Conservation (phyloP, 2,888 invertebrate species). For the Anoplius nigerrimus region DNA sequence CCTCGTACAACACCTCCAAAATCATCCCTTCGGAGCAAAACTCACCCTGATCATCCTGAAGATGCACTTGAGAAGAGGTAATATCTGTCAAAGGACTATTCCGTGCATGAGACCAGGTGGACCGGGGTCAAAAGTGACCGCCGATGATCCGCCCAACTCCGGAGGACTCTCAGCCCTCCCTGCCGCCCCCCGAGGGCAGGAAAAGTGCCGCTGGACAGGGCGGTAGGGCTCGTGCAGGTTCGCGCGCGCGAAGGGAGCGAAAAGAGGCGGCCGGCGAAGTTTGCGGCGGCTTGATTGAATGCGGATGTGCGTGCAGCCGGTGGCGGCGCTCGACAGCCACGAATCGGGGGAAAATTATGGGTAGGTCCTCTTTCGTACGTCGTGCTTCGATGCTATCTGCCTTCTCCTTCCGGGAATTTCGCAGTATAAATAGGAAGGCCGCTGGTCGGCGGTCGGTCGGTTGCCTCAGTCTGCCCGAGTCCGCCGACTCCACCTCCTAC, state of each 20-base stretch:
- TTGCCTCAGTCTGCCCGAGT: conserved; percentile 10
- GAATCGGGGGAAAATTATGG: conserved; percentile 69
- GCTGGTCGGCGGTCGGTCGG: conserved; percentile 17
- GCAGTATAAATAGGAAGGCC: conserved; percentile 60
- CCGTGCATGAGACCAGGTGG: no score
- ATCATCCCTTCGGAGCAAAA: no score
- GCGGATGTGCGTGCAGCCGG: conserved; percentile 70
- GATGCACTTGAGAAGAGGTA: no score
- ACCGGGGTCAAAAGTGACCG: no score
- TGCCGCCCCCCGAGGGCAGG: no score
- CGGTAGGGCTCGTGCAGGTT: no score
- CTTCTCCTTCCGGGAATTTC: conserved; percentile 64
- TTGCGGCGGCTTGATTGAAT: conserved; percentile 65
- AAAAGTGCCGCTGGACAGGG: background rate
- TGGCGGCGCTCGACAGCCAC: conserved; percentile 56
- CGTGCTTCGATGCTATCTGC: conserved; percentile 64
- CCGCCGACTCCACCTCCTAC: background rate
- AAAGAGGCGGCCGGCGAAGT: conserved; percentile 18
- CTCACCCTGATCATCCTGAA: no score
- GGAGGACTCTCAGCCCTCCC: no score
- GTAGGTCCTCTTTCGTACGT: conserved; percentile 63
- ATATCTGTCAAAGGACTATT: no score
- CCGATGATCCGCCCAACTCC: no score
- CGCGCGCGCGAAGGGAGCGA: background rate
- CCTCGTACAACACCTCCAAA: no score